Conservation (phyloP, 2,797 vertebrate genomes). For the Pseudopleuronectes americanus region DNA sequence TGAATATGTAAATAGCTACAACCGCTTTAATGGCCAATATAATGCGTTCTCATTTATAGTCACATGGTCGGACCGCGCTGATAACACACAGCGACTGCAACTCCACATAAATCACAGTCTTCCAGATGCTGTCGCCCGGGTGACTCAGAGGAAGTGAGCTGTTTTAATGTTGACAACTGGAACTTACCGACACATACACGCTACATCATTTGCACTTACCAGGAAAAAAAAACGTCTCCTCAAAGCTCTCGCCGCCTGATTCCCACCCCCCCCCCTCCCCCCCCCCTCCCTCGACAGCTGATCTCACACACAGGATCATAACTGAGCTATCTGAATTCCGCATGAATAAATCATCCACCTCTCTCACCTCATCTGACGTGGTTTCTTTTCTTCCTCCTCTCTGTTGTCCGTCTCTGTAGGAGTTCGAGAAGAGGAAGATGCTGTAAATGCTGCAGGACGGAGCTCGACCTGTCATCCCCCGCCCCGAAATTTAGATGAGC, state of each 20-base stretch:
- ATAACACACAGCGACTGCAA: constrained; percentile 54
- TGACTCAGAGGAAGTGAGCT: constrained; percentile 59
- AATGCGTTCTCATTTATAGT: constrained; percentile 73
- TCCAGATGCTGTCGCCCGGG: constrained; percentile 30
- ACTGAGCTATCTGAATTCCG: constrained; percentile 60
- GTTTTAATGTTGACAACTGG: constrained; percentile 62
- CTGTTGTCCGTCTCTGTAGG: constrained; percentile 81
- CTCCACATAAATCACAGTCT: constrained; percentile 56
- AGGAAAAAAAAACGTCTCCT: constrained; percentile 52
- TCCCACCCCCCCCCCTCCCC: not conserved
- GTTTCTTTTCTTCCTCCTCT: constrained; percentile 43
- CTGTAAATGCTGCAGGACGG: constrained; percentile 81
- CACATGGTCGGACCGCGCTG: constrained; percentile 56
- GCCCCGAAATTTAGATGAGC: constrained; percentile 60
- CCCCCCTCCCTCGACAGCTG: constrained; percentile 30
- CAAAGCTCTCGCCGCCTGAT: constrained; percentile 35
- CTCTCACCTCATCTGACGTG: constrained; percentile 53
- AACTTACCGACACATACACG: constrained; percentile 37
- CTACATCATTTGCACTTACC: constrained; percentile 48
- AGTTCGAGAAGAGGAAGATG: constrained; percentile 99
- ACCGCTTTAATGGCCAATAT: constrained; percentile 75
- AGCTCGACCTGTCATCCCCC: constrained; percentile 47
- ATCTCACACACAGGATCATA: constrained; percentile 65
- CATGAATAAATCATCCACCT: constrained; percentile 74
- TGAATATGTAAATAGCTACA: constrained; percentile 82